Evolutionary conservation across 2,113 vertebrate genomes (phyloP), one percentile per base, ranked within the genome.

Genomic region (Erythrolamprus reginae): DNA sequence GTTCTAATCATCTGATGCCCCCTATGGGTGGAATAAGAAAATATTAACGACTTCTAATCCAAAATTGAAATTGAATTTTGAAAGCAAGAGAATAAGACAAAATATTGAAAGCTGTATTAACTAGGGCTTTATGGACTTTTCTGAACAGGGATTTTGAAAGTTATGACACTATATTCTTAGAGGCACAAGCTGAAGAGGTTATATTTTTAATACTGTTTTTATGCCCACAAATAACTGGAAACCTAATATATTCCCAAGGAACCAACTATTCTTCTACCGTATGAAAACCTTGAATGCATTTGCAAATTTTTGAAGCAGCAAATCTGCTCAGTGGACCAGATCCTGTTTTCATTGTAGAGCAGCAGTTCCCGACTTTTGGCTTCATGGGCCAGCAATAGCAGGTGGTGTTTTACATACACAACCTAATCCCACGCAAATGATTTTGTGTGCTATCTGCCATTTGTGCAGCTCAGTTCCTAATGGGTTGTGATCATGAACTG

Each of bases 361-460:
- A 56, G 55, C 58, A 33, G 28, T 65, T 15, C 28, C 61, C n/a
- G 33, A 65, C 61, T 56, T 58, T 58, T 26, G 56, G 28, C 58
- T 65, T n/a, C 58, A 65, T 8, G 0, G 55, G 24, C 28, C 28
- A 0, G 28, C 12, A 5, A 13, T 0, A n/a, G 24, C 10, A 24
- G 24, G 58, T 24, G 28, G 1, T 13, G 28, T 33, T 65, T 65
- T 33, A 28, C 28, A 65, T 12, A 61, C 1, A 65, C 4, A 65
- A 65, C 28, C 58, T 5, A n/a, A 65, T 65, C 61, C 28, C 12
- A 33, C 15, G 4, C 61, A 61, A 55, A 55, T 55, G 21, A 23
- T 10, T 65, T 15, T 33, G 28, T 5, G 0, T 15, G n/a, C 61
- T 65, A 65, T 5, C 61, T 33, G 61, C 61, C 12, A 65, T 5